These are phyloP conservation scores for Ferdinandea cuprea DNA, from an alignment of 2,888 invertebrate genomes.

Conservation along the genomic window DNA sequence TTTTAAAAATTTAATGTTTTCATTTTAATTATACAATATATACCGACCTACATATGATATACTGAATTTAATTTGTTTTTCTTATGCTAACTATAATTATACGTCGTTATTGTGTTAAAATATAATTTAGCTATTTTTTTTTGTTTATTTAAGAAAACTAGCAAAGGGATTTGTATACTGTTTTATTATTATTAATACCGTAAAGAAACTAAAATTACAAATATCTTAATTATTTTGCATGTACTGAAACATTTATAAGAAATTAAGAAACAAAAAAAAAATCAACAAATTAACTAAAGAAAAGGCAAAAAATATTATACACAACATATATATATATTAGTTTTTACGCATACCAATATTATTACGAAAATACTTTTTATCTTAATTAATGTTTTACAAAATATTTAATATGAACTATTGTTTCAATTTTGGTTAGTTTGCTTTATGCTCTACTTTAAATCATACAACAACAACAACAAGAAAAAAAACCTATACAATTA, in stretches of 20 bases:
- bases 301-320: conserved; percentile 36
- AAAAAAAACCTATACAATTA: conserved; percentile 35
- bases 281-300: conserved; percentile 42
- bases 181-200: conserved; percentile 65
- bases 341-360: conserved; percentile 52
- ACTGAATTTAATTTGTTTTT: conserved; percentile 24
- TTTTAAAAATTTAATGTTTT: background rate
- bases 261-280: conserved; percentile 42
- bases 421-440: conserved; percentile 54
- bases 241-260: conserved; percentile 69
- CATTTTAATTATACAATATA: conserved; percentile 22
- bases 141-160: conserved; percentile 42
- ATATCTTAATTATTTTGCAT: conserved; percentile 62
- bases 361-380: conserved; percentile 52
- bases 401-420: conserved; percentile 9
- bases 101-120: conserved; percentile 56
- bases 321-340: conserved; percentile 22
- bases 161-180: conserved; percentile 74
- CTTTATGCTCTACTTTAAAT: conserved; percentile 55
- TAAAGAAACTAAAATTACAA: conserved; percentile 65
- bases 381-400: conserved; percentile 52
- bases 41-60: conserved; percentile 9
- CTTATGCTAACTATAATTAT: conserved; percentile 32
- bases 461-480: conserved; percentile 21
- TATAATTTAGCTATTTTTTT: conserved; percentile 61